phyloP scores from a whole-genome alignment of 2,113 vertebrate genomes.

The Ascaphus truei region DNA sequence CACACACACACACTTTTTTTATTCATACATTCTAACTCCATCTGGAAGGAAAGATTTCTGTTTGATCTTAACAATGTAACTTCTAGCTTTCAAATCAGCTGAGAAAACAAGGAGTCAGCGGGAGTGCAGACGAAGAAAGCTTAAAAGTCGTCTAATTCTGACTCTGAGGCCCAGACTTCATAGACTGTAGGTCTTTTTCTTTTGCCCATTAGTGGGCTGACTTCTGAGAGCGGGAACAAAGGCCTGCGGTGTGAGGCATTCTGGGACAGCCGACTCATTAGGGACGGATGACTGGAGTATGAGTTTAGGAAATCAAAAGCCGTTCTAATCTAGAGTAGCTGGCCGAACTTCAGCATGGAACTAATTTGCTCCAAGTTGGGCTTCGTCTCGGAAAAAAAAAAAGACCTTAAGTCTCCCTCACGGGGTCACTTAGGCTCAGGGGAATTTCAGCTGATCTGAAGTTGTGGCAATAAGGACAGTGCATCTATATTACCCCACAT shows the following conservation, averaged over 20 bases:
- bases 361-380: conserved; percentile 59
- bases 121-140: conserved; percentile 64
- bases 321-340: conserved; percentile 63
- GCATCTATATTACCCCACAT: not conserved
- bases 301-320: conserved; percentile 62
- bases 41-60: conserved; percentile 59
- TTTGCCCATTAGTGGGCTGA: conserved; percentile 66
- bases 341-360: conserved; percentile 64
- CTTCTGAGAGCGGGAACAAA: conserved; percentile 66
- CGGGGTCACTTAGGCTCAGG: conserved; percentile 44
- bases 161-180: conserved; percentile 64
- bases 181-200: conserved; percentile 59
- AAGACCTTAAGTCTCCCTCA: conserved; percentile 52
- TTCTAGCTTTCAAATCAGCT: conserved; percentile 61
- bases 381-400: conserved; percentile 52
- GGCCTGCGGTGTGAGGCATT: conserved; percentile 63
- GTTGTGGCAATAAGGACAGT: not conserved
- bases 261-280: conserved; percentile 66
- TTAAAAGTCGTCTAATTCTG: conserved; percentile 65
- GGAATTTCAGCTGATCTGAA: not conserved
- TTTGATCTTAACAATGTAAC: conserved; percentile 69
- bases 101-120: conserved; percentile 62
- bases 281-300: conserved; percentile 60
- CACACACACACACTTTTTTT: conserved; percentile 43
- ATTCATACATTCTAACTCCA: conserved; percentile 57